Conservation (phyloP, 2,113 vertebrate genomes). For the Mola mola region DNA sequence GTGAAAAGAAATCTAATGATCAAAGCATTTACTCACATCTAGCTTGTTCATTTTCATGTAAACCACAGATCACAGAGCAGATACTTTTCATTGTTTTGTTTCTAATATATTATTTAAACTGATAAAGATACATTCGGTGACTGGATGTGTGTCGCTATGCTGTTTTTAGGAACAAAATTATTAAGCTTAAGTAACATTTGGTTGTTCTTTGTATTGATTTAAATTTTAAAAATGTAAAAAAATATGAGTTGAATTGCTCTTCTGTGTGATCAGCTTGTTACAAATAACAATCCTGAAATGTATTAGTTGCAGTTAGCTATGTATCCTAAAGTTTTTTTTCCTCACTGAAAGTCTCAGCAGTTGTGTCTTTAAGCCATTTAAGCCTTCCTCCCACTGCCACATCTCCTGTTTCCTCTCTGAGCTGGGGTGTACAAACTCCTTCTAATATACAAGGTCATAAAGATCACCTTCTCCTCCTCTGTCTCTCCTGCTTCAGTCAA, state of each 20-base stretch:
- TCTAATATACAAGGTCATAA: conserved; percentile 74
- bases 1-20: not conserved
- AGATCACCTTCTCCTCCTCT: conserved; percentile 39
- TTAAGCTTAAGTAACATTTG: no score
- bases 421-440: conserved; percentile 68
- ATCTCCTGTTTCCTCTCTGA: conserved; percentile 51
- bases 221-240: no score
- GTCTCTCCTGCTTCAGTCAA: conserved; percentile 48
- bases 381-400: conserved; percentile 12
- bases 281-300: no score
- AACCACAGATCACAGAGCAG: not conserved
- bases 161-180: no score
- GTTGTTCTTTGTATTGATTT: no score
- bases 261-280: no score
- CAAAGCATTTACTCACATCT: not conserved
- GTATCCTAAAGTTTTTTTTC: no score
- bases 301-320: no score
- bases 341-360: no score
- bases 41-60: not conserved
- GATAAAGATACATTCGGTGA: not conserved
- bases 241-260: no score
- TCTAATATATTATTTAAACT: not conserved
- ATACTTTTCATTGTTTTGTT: not conserved
- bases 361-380: no score
- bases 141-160: no score